Percentiles rank a stretch among this genome's conserved stretches.
Evolutionary conservation across 64 coral and sea anemone genomes (phyloP).

Genomic region (Montipora cactus): DNA sequence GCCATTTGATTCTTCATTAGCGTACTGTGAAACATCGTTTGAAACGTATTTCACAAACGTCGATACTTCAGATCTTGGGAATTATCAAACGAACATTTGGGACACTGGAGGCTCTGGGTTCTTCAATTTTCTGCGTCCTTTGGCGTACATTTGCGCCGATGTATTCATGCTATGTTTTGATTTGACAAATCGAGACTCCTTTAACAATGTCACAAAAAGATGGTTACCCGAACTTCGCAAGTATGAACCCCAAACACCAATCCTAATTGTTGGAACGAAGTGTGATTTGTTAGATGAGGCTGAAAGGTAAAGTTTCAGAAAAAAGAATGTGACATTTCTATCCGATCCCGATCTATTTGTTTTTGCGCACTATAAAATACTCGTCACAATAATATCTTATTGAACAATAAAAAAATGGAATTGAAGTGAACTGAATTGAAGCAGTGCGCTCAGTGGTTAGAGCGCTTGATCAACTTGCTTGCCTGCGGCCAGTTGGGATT

Average conservation of each 20-base stretch:
- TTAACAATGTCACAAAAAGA: slow-evolving; percentile 36
- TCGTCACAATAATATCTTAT: too few relatives aligned
- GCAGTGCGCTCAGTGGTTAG: too few relatives aligned
- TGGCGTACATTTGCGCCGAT: slow-evolving; percentile 57
- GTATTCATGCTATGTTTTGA: slow-evolving; percentile 75
- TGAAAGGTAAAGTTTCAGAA: not conserved
- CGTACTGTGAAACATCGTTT: slow-evolving; percentile 40
- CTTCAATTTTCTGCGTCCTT: slow-evolving; percentile 39
- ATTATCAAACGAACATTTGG: slow-evolving; percentile 55
- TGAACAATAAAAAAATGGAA: too few relatives aligned
- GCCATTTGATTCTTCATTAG: not conserved
- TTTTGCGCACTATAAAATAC: too few relatives aligned
- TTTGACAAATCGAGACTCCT: slow-evolving; percentile 54
- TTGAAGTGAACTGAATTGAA: too few relatives aligned
- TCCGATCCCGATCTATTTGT: too few relatives aligned
- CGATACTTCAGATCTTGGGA: not conserved
- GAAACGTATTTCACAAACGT: slow-evolving; percentile 12
- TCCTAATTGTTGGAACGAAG: slow-evolving; percentile 66
- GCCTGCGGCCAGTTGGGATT: too few relatives aligned
- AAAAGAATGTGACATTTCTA: too few relatives aligned
- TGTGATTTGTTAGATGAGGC: slow-evolving; percentile 11
- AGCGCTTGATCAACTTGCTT: too few relatives aligned
- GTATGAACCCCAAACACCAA: slow-evolving; percentile 14
- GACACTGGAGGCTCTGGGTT: slow-evolving; percentile 47
- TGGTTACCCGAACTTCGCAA: slow-evolving; percentile 69